These are phyloP conservation scores for Paguma larvata DNA, from an alignment of 2,797 vertebrate species.

Conservation along the genomic window DNA sequence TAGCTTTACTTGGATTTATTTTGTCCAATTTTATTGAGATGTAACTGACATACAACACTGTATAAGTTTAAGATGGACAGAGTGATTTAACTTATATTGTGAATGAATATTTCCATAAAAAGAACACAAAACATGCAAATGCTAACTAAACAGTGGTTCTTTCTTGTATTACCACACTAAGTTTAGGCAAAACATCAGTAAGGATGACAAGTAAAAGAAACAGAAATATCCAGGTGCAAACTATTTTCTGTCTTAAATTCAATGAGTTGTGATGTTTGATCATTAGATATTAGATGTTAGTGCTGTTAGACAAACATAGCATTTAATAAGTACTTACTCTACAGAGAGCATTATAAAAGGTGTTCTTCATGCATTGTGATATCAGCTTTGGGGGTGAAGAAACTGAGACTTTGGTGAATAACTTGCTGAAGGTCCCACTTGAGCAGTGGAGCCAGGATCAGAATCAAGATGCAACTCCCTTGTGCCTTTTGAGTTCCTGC, in stretches of 20 bases:
- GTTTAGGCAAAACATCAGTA: background rate
- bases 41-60: background rate
- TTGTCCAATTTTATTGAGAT: background rate
- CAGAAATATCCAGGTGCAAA: background rate
- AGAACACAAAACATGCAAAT: background rate
- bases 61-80: background rate
- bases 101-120: background rate
- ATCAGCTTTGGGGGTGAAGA: background rate
- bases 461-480: background rate
- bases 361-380: background rate
- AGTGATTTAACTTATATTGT: background rate
- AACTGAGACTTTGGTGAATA: background rate
- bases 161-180: background rate
- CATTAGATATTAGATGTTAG: background rate
- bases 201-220: background rate
- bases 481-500: background rate
- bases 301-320: background rate
- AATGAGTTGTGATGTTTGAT: background rate
- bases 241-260: background rate
- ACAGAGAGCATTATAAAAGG: rapidly evolving
- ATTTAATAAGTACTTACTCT: background rate
- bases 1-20: background rate
- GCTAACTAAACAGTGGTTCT: background rate
- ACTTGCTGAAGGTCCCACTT: background rate
- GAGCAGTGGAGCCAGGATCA: background rate